These are phyloP conservation scores for Leptosomus discolor DNA, from an alignment of 2,113 vertebrate genomes.

Conservation along the genomic window DNA sequence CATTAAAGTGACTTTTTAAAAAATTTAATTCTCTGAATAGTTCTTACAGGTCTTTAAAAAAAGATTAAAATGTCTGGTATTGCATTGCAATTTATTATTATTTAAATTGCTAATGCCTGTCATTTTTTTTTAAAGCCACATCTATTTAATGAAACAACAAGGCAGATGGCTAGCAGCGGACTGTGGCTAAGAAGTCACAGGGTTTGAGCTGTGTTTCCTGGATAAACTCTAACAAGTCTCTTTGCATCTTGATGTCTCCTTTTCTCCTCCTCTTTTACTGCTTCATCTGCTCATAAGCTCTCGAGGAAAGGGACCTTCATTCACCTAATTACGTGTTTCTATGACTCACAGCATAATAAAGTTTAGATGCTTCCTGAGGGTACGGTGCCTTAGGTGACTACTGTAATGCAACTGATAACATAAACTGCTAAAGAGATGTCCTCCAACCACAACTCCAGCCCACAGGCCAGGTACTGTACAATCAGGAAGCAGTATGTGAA, in stretches of 20 bases:
- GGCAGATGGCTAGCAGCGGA: not conserved
- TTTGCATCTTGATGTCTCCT: not conserved
- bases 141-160: slow-evolving; percentile 5
- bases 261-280: not conserved
- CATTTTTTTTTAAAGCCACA: not conserved
- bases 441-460: not conserved
- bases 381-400: not conserved
- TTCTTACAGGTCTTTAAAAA: not conserved
- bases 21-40: slow-evolving; percentile 7
- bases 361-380: not conserved
- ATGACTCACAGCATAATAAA: not conserved
- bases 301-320: not conserved
- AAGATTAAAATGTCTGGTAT: slow-evolving; percentile 5
- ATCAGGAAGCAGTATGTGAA: not conserved
- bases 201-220: not conserved
- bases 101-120: slow-evolving; percentile 8
- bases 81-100: not conserved
- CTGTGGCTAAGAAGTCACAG: not conserved
- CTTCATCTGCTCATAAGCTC: not conserved
- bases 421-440: not conserved
- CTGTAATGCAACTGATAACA: not conserved
- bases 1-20: not conserved
- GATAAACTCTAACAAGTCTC: not conserved
- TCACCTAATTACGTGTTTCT: not conserved
- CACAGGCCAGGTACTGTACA: rapidly evolving